phyloP scores from a whole-genome alignment of 2,113 vertebrate genomes.

The Sorex fumeus region DNA sequence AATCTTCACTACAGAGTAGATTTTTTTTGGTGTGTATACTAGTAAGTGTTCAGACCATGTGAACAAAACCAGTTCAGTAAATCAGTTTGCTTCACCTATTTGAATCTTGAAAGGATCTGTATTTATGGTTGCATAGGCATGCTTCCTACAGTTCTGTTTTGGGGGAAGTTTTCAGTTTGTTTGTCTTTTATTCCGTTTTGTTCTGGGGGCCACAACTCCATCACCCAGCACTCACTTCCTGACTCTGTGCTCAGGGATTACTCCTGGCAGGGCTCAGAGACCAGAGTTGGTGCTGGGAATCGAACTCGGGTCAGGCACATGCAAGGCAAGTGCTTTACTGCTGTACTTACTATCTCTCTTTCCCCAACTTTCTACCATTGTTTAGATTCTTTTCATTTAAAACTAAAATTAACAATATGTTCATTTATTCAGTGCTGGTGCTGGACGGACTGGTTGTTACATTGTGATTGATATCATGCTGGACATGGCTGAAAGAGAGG shows the following conservation, averaged over 20 bases:
- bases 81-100: neutral
- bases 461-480: conserved; percentile 99
- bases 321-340: no score
- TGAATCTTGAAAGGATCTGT: neutral
- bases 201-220: no score
- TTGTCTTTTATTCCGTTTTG: no score
- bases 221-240: no score
- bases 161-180: no score
- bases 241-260: no score
- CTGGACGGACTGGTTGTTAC: conserved; percentile 97
- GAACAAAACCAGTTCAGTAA: neutral
- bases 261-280: no score
- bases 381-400: conserved; percentile 40
- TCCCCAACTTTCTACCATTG: neutral
- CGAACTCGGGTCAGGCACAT: no score
- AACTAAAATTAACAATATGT: neutral
- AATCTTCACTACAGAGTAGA: neutral
- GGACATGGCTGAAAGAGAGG: conserved; percentile 99
- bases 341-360: no score
- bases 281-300: no score
- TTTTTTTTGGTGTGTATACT: neutral
- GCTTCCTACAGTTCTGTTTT: neutral
- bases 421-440: conserved; percentile 93
- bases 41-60: neutral
- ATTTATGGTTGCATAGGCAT: neutral